phyloP scores from a whole-genome alignment of 2,888 invertebrate genomes.

The Hyposoter dolosus region DNA sequence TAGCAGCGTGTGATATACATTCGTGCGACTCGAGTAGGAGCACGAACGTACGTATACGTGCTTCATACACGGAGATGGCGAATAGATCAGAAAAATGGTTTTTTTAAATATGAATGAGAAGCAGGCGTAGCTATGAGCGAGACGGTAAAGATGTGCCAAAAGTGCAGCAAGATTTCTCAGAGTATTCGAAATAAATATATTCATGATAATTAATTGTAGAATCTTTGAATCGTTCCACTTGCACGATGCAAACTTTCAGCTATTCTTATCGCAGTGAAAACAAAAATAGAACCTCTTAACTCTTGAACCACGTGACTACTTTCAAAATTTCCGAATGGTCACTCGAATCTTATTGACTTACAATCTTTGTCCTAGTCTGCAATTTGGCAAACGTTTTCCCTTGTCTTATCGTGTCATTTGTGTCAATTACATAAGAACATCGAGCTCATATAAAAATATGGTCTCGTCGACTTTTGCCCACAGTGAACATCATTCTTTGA shows the following conservation, averaged over 20 bases:
- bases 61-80: constrained; percentile 64
- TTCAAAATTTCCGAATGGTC: background rate
- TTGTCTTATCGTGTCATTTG: background rate
- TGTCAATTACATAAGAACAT: background rate
- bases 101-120: constrained; percentile 79
- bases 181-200: background rate
- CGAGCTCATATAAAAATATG: background rate
- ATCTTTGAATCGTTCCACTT: background rate
- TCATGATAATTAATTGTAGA: background rate
- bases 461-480: background rate
- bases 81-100: constrained; percentile 80
- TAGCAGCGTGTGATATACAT: constrained; percentile 51
- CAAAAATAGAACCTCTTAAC: background rate
- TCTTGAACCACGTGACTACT: background rate
- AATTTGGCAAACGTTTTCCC: background rate
- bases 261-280: background rate
- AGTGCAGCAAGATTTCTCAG: background rate
- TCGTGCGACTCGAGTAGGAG: constrained; percentile 50
- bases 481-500: background rate
- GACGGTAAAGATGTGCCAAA: constrained; percentile 6
- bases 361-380: background rate
- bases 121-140: constrained; percentile 11
- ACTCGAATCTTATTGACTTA: background rate
- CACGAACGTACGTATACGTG: constrained; percentile 45
- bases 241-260: background rate